Evolutionary conservation across 2,797 vertebrate genomes (phyloP), one percentile per base, ranked within the genome.

Genomic region (Coluber constrictor): DNA sequence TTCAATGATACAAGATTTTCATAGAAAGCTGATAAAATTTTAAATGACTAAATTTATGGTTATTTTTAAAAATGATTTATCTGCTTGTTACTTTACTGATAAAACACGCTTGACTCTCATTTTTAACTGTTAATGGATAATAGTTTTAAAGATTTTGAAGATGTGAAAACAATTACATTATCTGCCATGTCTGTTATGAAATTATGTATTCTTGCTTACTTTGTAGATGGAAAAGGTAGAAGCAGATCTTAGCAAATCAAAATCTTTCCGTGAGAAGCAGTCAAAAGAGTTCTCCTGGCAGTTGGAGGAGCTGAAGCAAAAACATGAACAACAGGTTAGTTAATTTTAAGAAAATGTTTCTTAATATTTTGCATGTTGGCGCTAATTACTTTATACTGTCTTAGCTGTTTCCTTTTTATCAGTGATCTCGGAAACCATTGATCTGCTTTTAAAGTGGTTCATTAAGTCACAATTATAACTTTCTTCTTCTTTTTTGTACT

Each of bases 161-260:
- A 94, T 90, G 93, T 96, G 94, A 90, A 95, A 83, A 94, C 92
- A 74, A 59, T 43, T 88, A 74, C n/a, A 20, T 32, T 20, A 91
- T 93, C 93, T 95, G 55, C 88, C 18, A 0, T 1, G 90, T 66
- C 92, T 93, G 86, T 27, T 94, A 96, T 95, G 91, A 94, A 94
- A 92, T 96, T 95, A 96, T 97, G 94, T 95, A 98, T 97, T 98
- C 98, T 97, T 56, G 95, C 95, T 95, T 92, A n/a, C 91, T 93
- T 92, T 93, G 89, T 95, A 99, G 99, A 99, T 99, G 98, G 98
- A 98, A 97, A 99, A 98, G 92, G 98, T 99, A 47, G 98, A 99
- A 96, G 98, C 98, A 92, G 99, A 99, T 97, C 98, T 99, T 94
- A 97, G 95, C 89, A 98, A 97, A 94, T 99, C 98, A 94, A 99